Percentiles rank a stretch among this genome's conserved stretches.
Conservation (phyloP, 1,140 invertebrate genomes). For the Trichonephila clavipes region DNA sequence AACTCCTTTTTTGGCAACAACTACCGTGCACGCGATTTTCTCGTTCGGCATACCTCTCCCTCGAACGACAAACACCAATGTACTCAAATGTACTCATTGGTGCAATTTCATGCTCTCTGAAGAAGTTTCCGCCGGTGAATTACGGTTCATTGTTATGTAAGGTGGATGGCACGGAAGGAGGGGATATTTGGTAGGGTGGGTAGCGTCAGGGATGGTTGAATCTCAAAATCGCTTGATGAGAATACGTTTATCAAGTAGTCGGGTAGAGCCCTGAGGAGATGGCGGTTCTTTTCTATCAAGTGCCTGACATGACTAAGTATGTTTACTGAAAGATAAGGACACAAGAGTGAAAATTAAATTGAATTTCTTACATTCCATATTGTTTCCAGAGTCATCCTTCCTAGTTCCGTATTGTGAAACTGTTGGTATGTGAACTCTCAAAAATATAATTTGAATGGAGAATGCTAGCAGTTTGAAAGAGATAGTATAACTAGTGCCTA, state of each 20-base stretch:
- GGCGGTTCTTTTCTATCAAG: not conserved
- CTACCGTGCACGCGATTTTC: slow-evolving; percentile 12
- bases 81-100: not conserved
- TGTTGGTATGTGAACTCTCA: too few species aligned
- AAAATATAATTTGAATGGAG: too few species aligned
- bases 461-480: too few species aligned
- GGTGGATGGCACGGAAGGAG: not conserved
- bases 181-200: not conserved
- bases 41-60: not conserved
- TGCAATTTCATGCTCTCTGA: slow-evolving; percentile 50
- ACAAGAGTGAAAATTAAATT: not conserved
- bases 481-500: too few species aligned
- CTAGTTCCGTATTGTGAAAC: not conserved
- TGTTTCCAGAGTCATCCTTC: not conserved
- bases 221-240: not conserved
- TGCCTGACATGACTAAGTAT: not conserved
- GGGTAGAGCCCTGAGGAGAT: not conserved
- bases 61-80: too few species aligned
- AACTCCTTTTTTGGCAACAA: slow-evolving; percentile 34
- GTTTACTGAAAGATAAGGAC: slow-evolving; percentile 1
- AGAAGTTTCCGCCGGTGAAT: slow-evolving; percentile 34
- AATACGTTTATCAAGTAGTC: not conserved
- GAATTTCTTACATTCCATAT: not conserved
- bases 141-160: slow-evolving; percentile 54
- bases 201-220: not conserved